A percentile compares a stretch with the other conserved stretches of the same genome.
Evolutionary conservation across 2,113 vertebrate species (phyloP).

Genomic region (Calyptomena viridis): DNA sequence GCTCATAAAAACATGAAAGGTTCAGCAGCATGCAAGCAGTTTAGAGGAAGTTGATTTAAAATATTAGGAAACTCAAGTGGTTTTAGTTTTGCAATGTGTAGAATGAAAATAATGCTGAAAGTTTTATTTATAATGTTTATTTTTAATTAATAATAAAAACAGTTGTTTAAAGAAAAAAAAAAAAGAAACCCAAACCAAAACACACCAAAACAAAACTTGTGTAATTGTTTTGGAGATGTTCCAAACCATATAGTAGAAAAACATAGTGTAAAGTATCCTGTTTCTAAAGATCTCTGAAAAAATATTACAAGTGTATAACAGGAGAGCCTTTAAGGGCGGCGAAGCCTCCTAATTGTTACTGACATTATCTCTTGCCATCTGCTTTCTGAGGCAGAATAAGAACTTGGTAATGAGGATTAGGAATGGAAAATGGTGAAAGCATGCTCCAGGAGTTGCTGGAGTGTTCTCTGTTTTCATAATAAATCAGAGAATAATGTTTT

Average conservation of each 20-base stretch:
- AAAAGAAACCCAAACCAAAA: not conserved
- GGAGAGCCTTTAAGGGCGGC: conserved; percentile 41
- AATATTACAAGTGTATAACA: not conserved
- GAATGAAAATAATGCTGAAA: not conserved
- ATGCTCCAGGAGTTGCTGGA: conserved; percentile 75
- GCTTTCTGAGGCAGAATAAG: conserved; percentile 76
- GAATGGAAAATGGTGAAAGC: conserved; percentile 53
- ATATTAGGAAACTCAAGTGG: not conserved
- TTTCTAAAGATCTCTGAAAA: not conserved
- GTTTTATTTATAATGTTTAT: not conserved
- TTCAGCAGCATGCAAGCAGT: not conserved
- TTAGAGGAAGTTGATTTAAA: conserved; percentile 16
- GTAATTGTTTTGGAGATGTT: not conserved
- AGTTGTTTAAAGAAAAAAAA: not conserved
- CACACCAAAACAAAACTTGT: not conserved
- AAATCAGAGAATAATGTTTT: not conserved
- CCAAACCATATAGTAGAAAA: not conserved
- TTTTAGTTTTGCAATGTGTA: not conserved
- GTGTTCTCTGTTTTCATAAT: conserved; percentile 53
- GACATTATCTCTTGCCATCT: conserved; percentile 87
- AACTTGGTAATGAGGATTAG: conserved; percentile 77
- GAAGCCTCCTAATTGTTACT: conserved; percentile 75
- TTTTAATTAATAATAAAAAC: not conserved
- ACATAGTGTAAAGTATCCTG: not conserved
- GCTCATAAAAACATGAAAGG: not conserved